Percentiles rank a stretch among this genome's conserved stretches.
Evolutionary conservation across 2,797 vertebrate genomes (phyloP).

Genomic region (Dicrostonyx torquatus): DNA sequence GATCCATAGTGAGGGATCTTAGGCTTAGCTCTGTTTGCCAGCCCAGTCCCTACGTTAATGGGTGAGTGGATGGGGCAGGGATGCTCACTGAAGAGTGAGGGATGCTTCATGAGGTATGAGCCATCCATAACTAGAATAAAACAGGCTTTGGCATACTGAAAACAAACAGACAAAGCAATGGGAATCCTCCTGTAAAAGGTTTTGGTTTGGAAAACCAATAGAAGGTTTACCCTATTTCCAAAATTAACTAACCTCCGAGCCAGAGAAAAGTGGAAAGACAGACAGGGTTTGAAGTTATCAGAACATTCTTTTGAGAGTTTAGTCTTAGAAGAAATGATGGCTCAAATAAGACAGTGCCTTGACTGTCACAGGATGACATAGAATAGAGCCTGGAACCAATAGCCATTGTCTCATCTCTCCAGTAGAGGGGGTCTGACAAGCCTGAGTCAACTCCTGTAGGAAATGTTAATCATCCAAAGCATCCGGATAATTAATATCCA

Average conservation of each 20-base stretch:
- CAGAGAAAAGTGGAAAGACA: background rate
- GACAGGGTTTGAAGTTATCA: too few relatives aligned
- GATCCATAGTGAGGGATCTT: too few relatives aligned
- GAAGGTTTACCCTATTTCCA: background rate
- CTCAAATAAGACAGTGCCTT: background rate
- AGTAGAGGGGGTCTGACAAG: rapidly evolving
- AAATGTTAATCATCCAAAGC: background rate
- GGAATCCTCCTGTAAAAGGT: background rate
- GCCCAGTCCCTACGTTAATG: rapidly evolving
- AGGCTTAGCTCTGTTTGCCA: rapidly evolving
- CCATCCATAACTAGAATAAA: too few relatives aligned
- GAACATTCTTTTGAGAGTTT: too few relatives aligned
- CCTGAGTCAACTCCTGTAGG: background rate
- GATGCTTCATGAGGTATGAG: background rate
- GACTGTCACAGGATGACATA: background rate
- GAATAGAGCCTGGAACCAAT: background rate
- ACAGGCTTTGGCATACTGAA: background rate
- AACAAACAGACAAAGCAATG: background rate
- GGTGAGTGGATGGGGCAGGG: too few relatives aligned
- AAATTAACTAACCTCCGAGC: background rate
- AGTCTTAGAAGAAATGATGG: background rate
- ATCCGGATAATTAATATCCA: background rate
- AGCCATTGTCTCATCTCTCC: background rate
- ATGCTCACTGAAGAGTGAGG: too few relatives aligned
- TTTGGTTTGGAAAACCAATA: background rate